Conservation (phyloP, 2,888 invertebrate species). For the Pegoplata infirma region DNA sequence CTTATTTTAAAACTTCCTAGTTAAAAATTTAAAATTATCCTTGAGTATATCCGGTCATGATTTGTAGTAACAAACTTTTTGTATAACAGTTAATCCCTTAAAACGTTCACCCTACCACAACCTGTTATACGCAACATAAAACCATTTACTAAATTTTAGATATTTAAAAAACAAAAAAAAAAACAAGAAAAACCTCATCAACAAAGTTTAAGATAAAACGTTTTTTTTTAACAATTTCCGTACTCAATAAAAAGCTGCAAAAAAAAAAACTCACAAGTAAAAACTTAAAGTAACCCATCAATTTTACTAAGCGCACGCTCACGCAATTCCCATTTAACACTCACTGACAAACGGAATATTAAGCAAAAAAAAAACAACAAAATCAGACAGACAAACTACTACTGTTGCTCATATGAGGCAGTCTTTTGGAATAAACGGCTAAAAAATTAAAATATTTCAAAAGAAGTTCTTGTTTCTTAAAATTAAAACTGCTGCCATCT, state of each 20-base stretch:
- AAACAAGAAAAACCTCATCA: too few relatives aligned
- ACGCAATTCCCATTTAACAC: slow-evolving; percentile 32
- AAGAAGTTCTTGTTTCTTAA: slow-evolving; percentile 1
- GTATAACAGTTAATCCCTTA: too few relatives aligned
- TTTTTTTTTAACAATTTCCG: slow-evolving; percentile 45
- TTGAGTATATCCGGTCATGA: too few relatives aligned
- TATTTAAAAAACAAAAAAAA: too few relatives aligned
- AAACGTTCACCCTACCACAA: neutral
- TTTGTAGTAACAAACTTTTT: too few relatives aligned
- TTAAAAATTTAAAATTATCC: too few relatives aligned
- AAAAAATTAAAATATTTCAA: too few relatives aligned
- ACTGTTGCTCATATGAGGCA: slow-evolving; percentile 45
- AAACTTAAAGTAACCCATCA: slow-evolving; percentile 16
- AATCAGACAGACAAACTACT: neutral
- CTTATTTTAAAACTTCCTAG: too few relatives aligned
- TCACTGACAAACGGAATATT: neutral
- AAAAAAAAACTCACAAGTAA: neutral
- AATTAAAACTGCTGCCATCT: slow-evolving; percentile 2
- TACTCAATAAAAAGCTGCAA: slow-evolving; percentile 37
- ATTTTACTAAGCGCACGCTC: slow-evolving; percentile 47
- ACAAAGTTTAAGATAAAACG: slow-evolving; percentile 20
- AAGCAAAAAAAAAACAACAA: too few relatives aligned
- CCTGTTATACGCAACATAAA: neutral
- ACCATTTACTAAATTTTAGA: neutral
- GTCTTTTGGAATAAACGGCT: too few relatives aligned